These are phyloP conservation scores for Alcis repandata DNA, from an alignment of 2,888 invertebrate genomes.

Conservation along the genomic window DNA sequence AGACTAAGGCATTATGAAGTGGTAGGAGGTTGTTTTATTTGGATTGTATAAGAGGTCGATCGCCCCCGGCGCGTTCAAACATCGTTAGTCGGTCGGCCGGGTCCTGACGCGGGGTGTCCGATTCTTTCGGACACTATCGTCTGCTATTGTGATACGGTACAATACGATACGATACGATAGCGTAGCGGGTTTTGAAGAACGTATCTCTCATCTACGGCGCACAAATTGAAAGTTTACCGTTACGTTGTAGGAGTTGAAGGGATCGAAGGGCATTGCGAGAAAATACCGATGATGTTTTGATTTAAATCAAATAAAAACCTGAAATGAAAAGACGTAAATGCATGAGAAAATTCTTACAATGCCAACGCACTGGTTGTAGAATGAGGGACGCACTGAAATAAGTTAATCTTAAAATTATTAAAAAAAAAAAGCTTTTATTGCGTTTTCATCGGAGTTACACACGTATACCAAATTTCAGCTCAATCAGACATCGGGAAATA, in stretches of 20 bases:
- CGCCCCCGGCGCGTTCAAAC: conserved; percentile 67
- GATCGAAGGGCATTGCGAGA: conserved; percentile 23
- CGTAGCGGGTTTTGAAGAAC: conserved; percentile 46
- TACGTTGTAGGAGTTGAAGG: conserved; percentile 44
- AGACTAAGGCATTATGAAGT: conserved; percentile 63
- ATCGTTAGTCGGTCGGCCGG: conserved; percentile 61
- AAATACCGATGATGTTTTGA: not conserved
- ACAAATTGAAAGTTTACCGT: conserved; percentile 54
- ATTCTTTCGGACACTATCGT: conserved; percentile 64
- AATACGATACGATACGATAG: conserved; percentile 59
- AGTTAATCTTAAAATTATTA: too few relatives aligned
- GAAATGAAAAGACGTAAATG: too few relatives aligned
- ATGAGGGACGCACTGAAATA: too few relatives aligned
- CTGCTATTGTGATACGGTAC: conserved; percentile 58
- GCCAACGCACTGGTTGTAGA: not conserved
- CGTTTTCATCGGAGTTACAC: too few relatives aligned
- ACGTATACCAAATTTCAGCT: too few relatives aligned
- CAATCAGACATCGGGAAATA: too few relatives aligned
- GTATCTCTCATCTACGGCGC: conserved; percentile 52
- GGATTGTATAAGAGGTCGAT: conserved; percentile 72
- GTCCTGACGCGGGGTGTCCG: conserved; percentile 54
- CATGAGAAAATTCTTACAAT: too few relatives aligned
- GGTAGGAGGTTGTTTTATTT: conserved; percentile 62
- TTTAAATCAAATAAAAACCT: not conserved
- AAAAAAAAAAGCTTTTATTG: too few relatives aligned